Evolutionary conservation across 2,888 invertebrate species (phyloP).

Genomic region (Callosobruchus maculatus): DNA sequence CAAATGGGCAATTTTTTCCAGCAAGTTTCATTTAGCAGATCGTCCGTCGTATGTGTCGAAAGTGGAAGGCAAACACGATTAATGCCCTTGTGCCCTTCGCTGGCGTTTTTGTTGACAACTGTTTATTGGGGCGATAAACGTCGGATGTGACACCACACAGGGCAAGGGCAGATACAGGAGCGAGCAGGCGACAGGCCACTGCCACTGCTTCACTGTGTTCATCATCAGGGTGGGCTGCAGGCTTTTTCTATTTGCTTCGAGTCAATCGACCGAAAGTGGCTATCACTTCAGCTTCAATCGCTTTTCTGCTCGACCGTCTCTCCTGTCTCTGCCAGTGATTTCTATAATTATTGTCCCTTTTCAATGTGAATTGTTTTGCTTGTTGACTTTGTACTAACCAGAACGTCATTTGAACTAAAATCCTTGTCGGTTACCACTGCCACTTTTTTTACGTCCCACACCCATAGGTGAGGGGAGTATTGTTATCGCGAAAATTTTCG

Average conservation of each 20-base stretch:
- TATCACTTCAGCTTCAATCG: background rate
- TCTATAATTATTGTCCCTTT: background rate
- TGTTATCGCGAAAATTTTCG: too few species aligned
- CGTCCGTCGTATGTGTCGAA: background rate
- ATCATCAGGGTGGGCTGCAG: background rate
- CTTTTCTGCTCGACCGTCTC: background rate
- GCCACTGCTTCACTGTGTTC: background rate
- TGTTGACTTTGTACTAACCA: background rate
- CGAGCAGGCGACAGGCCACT: background rate
- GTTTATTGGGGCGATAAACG: constrained; percentile 1
- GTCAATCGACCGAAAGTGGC: background rate
- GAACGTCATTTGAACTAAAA: too few species aligned
- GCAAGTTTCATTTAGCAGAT: background rate
- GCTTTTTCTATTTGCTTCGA: background rate
- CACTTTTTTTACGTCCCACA: too few species aligned
- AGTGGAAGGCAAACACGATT: constrained; percentile 1
- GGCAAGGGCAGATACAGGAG: background rate
- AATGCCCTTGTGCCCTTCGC: background rate
- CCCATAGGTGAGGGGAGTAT: too few species aligned
- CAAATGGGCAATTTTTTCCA: background rate
- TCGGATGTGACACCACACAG: background rate
- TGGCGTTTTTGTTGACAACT: constrained; percentile 1
- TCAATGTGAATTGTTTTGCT: background rate
- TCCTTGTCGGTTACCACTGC: too few species aligned
- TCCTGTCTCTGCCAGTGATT: background rate